Evolutionary conservation across 2,797 vertebrate species (phyloP).

Genomic region (Myioborus miniatus): DNA sequence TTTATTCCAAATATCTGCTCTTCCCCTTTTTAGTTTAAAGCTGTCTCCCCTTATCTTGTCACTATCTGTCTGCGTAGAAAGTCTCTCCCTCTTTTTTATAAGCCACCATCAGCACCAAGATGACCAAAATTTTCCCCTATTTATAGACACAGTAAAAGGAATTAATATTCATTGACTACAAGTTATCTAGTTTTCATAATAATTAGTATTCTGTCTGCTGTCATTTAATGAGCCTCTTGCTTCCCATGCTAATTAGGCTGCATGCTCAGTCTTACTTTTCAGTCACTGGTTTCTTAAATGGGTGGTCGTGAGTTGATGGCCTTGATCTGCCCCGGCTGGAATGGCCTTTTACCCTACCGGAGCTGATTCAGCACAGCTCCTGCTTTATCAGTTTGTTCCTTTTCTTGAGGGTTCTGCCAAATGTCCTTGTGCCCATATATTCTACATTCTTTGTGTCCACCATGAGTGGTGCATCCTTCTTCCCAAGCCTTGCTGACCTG

Average conservation of each 20-base stretch:
- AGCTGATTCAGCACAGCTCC: not conserved
- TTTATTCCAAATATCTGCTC: not conserved
- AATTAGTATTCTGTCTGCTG: not conserved
- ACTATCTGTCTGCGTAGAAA: not conserved
- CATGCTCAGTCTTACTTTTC: not conserved
- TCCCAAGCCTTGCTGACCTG: not conserved
- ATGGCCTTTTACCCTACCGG: rapidly evolving
- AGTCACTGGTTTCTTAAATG: not conserved
- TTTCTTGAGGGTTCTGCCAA: not conserved
- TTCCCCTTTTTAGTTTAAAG: not conserved
- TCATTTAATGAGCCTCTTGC: not conserved
- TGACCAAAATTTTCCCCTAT: not conserved
- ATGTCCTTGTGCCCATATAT: not conserved
- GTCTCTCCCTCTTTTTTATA: not conserved
- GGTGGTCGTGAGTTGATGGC: rapidly evolving
- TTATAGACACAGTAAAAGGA: not conserved
- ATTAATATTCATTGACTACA: not conserved
- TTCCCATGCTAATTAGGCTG: not conserved
- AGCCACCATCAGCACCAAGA: not conserved
- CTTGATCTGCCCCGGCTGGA: not conserved
- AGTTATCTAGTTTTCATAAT: not conserved
- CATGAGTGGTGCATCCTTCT: rapidly evolving
- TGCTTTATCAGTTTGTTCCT: not conserved
- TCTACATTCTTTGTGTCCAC: not conserved
- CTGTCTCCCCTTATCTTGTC: rapidly evolving